Percentiles rank a stretch among this genome's conserved stretches.
Conservation (phyloP, 92 coral and sea anemone species). For the Actinernus sp. region DNA sequence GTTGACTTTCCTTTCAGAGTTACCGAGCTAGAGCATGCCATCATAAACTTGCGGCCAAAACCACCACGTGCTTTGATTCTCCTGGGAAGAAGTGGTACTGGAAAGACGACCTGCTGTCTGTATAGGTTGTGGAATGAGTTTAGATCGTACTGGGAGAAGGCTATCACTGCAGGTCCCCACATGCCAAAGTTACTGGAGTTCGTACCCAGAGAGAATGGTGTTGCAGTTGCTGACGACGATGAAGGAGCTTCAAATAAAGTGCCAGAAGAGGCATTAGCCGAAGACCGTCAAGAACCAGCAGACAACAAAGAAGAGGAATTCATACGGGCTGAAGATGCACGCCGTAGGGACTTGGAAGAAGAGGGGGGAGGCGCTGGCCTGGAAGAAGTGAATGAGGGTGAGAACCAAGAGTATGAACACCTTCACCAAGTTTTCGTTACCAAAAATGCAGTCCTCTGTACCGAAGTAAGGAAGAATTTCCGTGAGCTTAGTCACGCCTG, state of each 20-base stretch:
- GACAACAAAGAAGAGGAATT: constrained; percentile 21
- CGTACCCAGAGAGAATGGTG: constrained; percentile 5
- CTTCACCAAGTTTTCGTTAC: constrained; percentile 94
- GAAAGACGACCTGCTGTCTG: constrained; percentile 97
- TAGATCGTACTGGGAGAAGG: constrained; percentile 87
- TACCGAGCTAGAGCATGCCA: constrained; percentile 95
- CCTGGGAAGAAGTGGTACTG: constrained; percentile 98
- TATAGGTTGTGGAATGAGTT: constrained; percentile 93
- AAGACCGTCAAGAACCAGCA: constrained; percentile 3
- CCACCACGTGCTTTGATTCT: constrained; percentile 79
- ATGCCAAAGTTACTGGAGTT: constrained; percentile 61
- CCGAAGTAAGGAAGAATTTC: constrained; percentile 93
- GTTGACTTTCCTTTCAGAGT: constrained; percentile 94
- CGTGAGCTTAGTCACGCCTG: constrained; percentile 90
- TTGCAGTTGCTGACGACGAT: neutral
- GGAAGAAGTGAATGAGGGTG: constrained; percentile 22
- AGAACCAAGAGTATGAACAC: constrained; percentile 61
- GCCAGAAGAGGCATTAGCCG: neutral
- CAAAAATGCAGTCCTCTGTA: constrained; percentile 93
- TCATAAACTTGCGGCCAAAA: constrained; percentile 81
- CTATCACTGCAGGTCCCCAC: constrained; percentile 83
- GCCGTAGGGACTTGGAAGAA: constrained; percentile 47
- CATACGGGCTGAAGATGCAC: constrained; percentile 52
- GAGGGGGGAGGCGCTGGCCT: neutral
- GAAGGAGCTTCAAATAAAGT: constrained; percentile 7